Conservation (phyloP, 1,140 invertebrate species). For the Panagrolaimus sp. region DNA sequence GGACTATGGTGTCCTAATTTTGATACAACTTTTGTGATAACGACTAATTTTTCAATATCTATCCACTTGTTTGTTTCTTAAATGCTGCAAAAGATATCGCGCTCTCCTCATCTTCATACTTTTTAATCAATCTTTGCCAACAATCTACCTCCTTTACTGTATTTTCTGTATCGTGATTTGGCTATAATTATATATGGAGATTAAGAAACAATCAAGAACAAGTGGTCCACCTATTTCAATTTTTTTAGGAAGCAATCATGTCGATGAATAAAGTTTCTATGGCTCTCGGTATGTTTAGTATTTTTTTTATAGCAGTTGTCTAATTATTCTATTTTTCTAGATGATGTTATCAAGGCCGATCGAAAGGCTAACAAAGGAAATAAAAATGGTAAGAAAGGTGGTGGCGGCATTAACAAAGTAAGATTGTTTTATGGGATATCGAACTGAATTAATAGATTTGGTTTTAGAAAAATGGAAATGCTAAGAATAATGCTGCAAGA, state of each 20-base stretch:
- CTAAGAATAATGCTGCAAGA: constrained; percentile 13
- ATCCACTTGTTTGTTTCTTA: too few relatives aligned
- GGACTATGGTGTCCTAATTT: too few relatives aligned
- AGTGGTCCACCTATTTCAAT: neutral
- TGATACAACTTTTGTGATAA: too few relatives aligned
- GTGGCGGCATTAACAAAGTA: constrained; percentile 19
- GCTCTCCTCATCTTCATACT: too few relatives aligned
- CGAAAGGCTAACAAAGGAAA: constrained; percentile 34
- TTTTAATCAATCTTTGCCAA: too few relatives aligned
- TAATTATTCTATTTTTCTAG: constrained; percentile 19
- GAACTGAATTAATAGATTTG: neutral
- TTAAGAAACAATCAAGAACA: too few relatives aligned
- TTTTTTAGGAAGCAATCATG: constrained; percentile 28
- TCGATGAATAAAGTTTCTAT: constrained; percentile 35
- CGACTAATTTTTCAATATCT: too few relatives aligned
- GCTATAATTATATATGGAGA: too few relatives aligned
- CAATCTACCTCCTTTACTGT: too few relatives aligned
- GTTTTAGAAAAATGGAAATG: constrained; percentile 1
- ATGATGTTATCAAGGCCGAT: constrained; percentile 45
- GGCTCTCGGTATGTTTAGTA: constrained; percentile 32
- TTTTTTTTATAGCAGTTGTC: neutral
- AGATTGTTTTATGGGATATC: constrained; percentile 13
- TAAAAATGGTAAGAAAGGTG: constrained; percentile 29
- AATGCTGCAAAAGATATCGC: too few relatives aligned
- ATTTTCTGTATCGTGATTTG: too few relatives aligned